Evolutionary conservation across 2,113 vertebrate genomes (phyloP).

Genomic region (Pelmatolapia mariae): DNA sequence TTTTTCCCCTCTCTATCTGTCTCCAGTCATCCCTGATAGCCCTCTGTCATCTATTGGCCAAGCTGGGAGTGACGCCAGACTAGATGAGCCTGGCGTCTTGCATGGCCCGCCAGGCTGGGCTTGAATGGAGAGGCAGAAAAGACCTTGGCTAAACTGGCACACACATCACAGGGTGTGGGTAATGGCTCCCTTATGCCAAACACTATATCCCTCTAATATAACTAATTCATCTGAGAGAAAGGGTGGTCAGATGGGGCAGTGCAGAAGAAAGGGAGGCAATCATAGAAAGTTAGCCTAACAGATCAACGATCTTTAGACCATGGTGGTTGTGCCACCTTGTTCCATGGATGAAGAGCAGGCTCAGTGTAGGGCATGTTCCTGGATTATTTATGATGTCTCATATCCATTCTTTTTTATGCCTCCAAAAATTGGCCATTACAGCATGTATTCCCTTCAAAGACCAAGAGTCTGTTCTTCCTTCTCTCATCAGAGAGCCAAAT

Average conservation of each 20-base stretch:
- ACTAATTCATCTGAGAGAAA: conserved; percentile 50
- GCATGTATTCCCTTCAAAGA: background rate
- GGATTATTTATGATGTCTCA: conserved; percentile 22
- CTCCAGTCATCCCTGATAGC: conserved; percentile 23
- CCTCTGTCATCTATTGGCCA: conserved; percentile 51
- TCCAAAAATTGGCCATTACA: conserved; percentile 1
- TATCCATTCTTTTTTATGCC: conserved; percentile 7
- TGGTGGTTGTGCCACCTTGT: background rate
- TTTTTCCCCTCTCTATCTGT: background rate
- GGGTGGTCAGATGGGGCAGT: background rate
- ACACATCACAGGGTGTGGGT: conserved; percentile 39
- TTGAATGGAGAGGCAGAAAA: conserved; percentile 43
- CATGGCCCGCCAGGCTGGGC: conserved; percentile 18
- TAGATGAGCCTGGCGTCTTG: conserved; percentile 38
- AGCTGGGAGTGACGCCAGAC: conserved; percentile 51
- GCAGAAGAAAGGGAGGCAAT: background rate
- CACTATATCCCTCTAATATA: conserved; percentile 51
- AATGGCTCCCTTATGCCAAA: conserved; percentile 50
- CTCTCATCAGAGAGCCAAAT: background rate
- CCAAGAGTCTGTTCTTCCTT: background rate
- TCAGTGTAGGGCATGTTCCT: background rate
- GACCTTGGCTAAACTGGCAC: conserved; percentile 57
- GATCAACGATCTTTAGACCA: conserved; percentile 13
- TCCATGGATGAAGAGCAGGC: background rate
- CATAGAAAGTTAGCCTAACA: conserved; percentile 1